Evolutionary conservation across 1,140 invertebrate species (phyloP).

Genomic region (Tetramorium simillimum): DNA sequence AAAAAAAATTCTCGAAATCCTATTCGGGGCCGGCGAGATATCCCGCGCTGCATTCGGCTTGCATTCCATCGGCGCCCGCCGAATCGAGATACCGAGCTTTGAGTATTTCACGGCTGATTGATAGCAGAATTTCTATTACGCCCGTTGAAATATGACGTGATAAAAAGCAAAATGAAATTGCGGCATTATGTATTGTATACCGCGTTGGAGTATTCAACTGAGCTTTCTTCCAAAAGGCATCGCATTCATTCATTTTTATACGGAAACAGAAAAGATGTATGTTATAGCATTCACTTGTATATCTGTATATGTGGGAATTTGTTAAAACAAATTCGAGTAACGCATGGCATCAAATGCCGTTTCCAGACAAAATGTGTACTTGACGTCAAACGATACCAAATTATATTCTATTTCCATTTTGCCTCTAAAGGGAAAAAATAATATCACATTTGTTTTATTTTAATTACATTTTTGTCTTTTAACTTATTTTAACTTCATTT

Average conservation of each 20-base stretch:
- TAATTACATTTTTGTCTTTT: background rate
- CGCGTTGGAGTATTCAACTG: background rate
- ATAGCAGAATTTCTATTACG: conserved; percentile 53
- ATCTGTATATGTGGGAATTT: conserved; percentile 5
- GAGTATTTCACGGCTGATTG: conserved; percentile 54
- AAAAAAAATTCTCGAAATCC: conserved; percentile 52
- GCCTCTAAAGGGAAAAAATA: background rate
- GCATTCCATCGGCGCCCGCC: conserved; percentile 38
- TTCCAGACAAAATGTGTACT: conserved; percentile 25
- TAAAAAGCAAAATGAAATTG: conserved; percentile 53
- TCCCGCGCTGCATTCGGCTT: conserved; percentile 32
- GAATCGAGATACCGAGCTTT: conserved; percentile 41
- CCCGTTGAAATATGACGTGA: conserved; percentile 42
- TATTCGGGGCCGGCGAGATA: conserved; percentile 44
- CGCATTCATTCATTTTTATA: conserved; percentile 4
- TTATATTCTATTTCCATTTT: background rate
- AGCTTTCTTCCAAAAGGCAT: conserved; percentile 31
- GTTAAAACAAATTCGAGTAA: conserved; percentile 43
- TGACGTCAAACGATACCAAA: conserved; percentile 31
- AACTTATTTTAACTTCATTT: too few species aligned
- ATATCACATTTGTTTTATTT: background rate
- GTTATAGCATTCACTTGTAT: background rate
- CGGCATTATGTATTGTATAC: conserved; percentile 35
- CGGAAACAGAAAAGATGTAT: background rate
- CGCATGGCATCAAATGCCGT: conserved; percentile 25